Evolutionary conservation across 2,113 vertebrate genomes (phyloP), one percentile per base, ranked within the genome.

Genomic region (Lanius collurio): DNA sequence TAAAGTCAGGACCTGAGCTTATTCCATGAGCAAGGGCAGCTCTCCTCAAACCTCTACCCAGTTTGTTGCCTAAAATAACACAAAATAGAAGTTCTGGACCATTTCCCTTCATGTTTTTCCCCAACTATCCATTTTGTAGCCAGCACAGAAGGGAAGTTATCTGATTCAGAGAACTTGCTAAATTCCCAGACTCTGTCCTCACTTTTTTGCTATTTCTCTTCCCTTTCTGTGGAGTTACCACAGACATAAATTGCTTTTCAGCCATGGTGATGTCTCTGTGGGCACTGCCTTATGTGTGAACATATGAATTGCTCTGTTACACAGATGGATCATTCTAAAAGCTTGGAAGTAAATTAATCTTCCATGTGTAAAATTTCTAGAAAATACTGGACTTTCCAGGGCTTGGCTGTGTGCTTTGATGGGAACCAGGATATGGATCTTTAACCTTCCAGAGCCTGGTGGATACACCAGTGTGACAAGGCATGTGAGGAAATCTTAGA

Each of bases 241-340:
- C 62, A 94, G 73, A 13, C 64, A 8, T 39, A 27, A 83, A 86
- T 88, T 93, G 30, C 81, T 84, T 94, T 87, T 69, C 62, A 84
- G 65, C 42, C 82, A 3, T 84, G 19, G 1, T n/a, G 56, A 33
- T 74, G 84, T 41, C 60, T 94, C 78, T 17, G 47, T 87, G 62
- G 65, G 78, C 62, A 71, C 26, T 79, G 33, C 77, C 65, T 63
- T 87, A 90, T 56, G 69, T 71, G 74, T 3, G 46, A 89, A 60
- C 74, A 52, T 87, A 93, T n/a, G 56, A 95, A 89, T 39, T 63
- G 39, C n/a, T 95, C 74, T 84, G 39, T 64, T 91, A 89, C 65
- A 56, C 90, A 94, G 87, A 89, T 82, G 81, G 77, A 78, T 75
- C 15, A 11, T 67, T 95, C 89, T 6, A 56, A 56, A 91, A 75